These are phyloP conservation scores for Vanessa cardui DNA, from an alignment of 2,888 invertebrate species.

Conservation along the genomic window DNA sequence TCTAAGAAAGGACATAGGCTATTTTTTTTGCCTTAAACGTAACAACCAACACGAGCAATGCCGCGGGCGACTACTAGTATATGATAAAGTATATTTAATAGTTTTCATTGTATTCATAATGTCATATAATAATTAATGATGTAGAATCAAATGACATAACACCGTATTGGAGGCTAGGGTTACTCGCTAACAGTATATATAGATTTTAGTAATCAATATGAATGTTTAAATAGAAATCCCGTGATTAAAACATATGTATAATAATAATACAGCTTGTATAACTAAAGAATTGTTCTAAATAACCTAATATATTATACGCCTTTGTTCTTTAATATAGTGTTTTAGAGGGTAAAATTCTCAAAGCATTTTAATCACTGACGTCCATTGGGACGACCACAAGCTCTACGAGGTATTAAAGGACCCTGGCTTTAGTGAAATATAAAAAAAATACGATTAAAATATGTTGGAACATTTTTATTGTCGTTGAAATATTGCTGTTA, in stretches of 20 bases:
- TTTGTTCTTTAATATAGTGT: neutral
- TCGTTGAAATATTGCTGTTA: neutral
- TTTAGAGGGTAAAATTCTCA: conserved; percentile 8
- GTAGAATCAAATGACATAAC: too few species aligned
- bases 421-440: neutral
- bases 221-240: too few species aligned
- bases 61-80: too few species aligned
- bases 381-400: conserved; percentile 10
- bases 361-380: conserved; percentile 6
- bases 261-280: neutral
- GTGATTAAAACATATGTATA: neutral
- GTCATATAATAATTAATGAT: too few species aligned
- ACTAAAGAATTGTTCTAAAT: neutral
- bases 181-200: too few species aligned
- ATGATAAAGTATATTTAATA: too few species aligned
- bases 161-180: too few species aligned
- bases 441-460: neutral
- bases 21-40: too few species aligned
- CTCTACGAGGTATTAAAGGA: conserved; percentile 4
- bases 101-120: too few species aligned
- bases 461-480: neutral
- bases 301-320: neutral
- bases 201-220: too few species aligned
- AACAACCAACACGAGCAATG: too few species aligned
- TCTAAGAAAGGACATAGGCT: too few species aligned